phyloP scores from a whole-genome alignment of 1,140 invertebrate species.

The Hetaerina americana region DNA sequence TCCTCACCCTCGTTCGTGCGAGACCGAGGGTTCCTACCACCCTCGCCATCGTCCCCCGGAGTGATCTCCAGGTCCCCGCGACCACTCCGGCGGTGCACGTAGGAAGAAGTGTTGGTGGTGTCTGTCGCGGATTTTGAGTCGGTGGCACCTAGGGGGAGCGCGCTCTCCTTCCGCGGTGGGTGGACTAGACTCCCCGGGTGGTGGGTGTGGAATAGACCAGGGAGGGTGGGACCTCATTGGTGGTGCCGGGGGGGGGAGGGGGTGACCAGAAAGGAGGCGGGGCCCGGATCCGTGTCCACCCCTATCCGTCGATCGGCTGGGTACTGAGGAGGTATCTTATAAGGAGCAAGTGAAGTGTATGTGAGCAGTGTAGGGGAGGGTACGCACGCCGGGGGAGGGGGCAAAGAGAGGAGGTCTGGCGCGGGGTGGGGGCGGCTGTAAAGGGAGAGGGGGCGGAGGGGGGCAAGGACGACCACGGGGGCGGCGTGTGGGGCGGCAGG shows the following conservation, averaged over 20 bases:
- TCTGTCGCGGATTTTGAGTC: too few species aligned
- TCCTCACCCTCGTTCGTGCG: too few species aligned
- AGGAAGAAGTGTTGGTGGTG: too few species aligned
- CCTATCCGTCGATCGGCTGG: not conserved
- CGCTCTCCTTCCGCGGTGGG: too few species aligned
- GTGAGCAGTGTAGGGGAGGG: not conserved
- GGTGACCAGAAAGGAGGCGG: not conserved
- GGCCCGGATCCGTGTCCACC: not conserved
- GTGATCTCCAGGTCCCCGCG: too few species aligned
- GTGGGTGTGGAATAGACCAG: not conserved
- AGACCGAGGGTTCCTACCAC: too few species aligned
- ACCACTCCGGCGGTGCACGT: too few species aligned
- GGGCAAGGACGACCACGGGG: not conserved
- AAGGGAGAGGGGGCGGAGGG: not conserved
- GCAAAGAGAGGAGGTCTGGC: not conserved
- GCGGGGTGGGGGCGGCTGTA: not conserved
- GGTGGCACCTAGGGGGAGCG: too few species aligned
- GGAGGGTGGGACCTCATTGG: not conserved
- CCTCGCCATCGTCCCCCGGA: too few species aligned
- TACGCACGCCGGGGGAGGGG: not conserved
- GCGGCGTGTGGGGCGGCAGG: not conserved
- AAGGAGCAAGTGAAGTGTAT: not conserved
- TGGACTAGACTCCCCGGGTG: not conserved
- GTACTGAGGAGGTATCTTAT: not conserved
- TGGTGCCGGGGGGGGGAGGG: not conserved